Evolutionary conservation across 1,140 invertebrate species (phyloP).

Genomic region (Drosophila neocordata): DNA sequence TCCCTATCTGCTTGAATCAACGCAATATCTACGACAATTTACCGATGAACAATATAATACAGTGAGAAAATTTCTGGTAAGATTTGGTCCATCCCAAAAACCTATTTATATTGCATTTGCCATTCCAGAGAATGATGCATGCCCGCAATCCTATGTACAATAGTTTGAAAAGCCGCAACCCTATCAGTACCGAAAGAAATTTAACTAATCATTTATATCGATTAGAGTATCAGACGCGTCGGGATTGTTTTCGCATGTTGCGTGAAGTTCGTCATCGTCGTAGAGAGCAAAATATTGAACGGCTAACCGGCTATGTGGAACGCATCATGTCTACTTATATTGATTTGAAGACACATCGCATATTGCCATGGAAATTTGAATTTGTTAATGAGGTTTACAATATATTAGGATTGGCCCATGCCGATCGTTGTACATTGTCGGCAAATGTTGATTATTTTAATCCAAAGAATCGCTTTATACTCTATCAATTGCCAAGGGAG

Average conservation of each 20-base stretch:
- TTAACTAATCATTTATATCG: conserved; percentile 44
- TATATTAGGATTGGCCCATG: conserved; percentile 54
- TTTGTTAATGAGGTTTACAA: conserved; percentile 76
- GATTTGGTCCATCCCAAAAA: too few species aligned
- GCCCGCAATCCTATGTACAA: conserved; percentile 66
- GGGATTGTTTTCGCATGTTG: conserved; percentile 64
- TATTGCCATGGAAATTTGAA: conserved; percentile 76
- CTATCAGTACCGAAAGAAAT: too few species aligned
- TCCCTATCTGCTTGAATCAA: conserved; percentile 21
- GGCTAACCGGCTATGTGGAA: conserved; percentile 56
- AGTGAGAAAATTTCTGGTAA: conserved; percentile 54
- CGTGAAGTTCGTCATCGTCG: conserved; percentile 36
- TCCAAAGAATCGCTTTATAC: conserved; percentile 4
- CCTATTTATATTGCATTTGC: too few species aligned
- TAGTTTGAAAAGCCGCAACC: too few species aligned
- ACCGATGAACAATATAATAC: conserved; percentile 34
- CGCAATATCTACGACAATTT: conserved; percentile 32
- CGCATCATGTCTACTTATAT: conserved; percentile 55
- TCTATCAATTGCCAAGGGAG: conserved; percentile 47
- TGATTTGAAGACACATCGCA: conserved; percentile 58
- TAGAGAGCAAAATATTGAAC: conserved; percentile 30
- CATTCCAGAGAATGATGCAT: conserved; percentile 72
- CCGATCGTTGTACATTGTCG: conserved; percentile 46
- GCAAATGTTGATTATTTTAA: conserved; percentile 41
- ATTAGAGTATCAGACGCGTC: conserved; percentile 57